A percentile compares a stretch with the other conserved stretches of the same genome.
Conservation (phyloP, 2,888 invertebrate species). For the Mylabris sibirica region DNA sequence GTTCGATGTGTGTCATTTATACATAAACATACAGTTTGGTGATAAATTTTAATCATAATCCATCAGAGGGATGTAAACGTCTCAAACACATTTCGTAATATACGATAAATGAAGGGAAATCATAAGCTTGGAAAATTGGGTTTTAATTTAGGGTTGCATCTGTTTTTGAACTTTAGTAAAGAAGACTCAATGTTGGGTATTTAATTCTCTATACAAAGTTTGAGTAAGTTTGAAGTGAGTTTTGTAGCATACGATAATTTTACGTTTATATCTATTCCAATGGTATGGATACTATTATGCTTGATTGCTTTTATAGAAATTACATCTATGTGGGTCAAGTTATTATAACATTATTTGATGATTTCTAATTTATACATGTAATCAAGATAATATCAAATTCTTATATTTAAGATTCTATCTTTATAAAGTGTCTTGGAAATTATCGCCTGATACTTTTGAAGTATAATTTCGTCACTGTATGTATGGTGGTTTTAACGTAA, state of each 20-base stretch:
- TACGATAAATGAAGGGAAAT: not conserved
- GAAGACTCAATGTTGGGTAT: not conserved
- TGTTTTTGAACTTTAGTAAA: not conserved
- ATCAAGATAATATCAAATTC: too few relatives aligned
- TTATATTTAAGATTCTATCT: too few relatives aligned
- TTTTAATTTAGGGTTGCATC: not conserved
- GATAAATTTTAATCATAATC: not conserved
- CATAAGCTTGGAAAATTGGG: not conserved
- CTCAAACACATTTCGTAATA: not conserved
- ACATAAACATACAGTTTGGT: not conserved
- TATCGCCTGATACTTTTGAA: too few relatives aligned
- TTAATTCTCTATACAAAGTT: not conserved
- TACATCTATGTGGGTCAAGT: not conserved
- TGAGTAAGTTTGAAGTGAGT: not conserved
- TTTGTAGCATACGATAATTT: not conserved
- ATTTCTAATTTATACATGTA: too few relatives aligned
- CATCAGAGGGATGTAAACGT: not conserved
- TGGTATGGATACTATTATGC: not conserved
- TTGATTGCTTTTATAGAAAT: not conserved
- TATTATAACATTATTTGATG: not conserved
- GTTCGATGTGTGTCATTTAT: not conserved
- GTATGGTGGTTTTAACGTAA: too few relatives aligned
- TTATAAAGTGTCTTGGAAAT: too few relatives aligned
- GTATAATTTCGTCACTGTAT: too few relatives aligned
- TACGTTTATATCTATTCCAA: not conserved